phyloP scores from a whole-genome alignment of 2,888 invertebrate genomes.

The Noctua fimbriata region DNA sequence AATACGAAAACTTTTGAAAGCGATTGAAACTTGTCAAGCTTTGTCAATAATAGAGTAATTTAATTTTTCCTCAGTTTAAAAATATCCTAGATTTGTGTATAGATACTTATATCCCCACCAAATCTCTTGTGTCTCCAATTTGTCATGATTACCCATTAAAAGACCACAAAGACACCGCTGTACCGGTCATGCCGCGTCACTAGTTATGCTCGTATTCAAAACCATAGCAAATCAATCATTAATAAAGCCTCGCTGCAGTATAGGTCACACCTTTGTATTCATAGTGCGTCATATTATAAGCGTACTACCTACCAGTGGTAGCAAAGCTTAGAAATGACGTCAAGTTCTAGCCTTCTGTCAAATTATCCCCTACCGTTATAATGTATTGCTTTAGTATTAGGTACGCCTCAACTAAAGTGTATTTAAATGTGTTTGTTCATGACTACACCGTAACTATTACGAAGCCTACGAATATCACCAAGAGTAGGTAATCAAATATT shows the following conservation, averaged over 20 bases:
- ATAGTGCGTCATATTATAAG: conserved; percentile 47
- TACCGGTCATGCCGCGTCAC: background rate
- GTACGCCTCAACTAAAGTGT: background rate
- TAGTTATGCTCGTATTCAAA: conserved; percentile 10
- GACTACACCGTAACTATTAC: background rate
- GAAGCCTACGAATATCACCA: background rate
- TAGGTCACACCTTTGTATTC: conserved; percentile 53
- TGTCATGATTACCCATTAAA: background rate
- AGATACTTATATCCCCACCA: no score
- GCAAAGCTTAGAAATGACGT: conserved; percentile 57
- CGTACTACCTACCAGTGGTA: conserved; percentile 16
- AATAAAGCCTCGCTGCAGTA: conserved; percentile 49
- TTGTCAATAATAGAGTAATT: background rate
- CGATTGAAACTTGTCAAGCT: background rate
- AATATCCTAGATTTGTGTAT: no score
- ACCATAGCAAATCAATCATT: conserved; percentile 48
- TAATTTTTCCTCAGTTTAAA: no score
- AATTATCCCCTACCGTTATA: conserved; percentile 45
- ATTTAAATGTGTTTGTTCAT: background rate
- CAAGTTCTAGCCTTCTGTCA: conserved; percentile 48
- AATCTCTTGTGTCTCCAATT: background rate
- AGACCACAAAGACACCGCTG: background rate
- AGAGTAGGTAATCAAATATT: background rate
- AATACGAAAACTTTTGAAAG: background rate
- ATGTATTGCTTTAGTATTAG: background rate